Base-by-base conservation (phyloP, 2,888 invertebrate genomes). In the Drosophila meridiana region DNA sequence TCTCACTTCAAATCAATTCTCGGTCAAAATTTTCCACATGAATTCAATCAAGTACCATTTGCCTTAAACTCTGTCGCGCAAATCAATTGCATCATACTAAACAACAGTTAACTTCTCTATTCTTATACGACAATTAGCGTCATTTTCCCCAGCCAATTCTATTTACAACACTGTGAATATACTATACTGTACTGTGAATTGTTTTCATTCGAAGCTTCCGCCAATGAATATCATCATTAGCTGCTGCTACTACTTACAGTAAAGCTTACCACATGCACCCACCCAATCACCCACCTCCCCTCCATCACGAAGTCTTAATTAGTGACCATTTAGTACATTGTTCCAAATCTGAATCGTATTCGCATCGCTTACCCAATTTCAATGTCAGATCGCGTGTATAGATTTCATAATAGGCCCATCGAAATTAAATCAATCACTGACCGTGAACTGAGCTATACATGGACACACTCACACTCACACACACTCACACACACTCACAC, bases 351-450 rank as follows among this genome's bases (percentile, higher is more conserved):
- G 63, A 82, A 73, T 66, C 57, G 63, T 59, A 66, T 74, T 83
- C 80, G 65, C 75, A 86, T 69, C 78, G 63, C 47, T 80, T 79
- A 79, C 71, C 71, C 76, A 69, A 78, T 76, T 86, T 82, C 88
- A 89, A 82, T 88, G 83, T 63, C 80, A 83, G 66, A 85, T 85
- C 77, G 88, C 76, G 76, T 90, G 87, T 76, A 62, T 77, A 56
- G 71, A 75, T 80, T 80, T 73, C 80, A 72, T 80, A 76, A 76
- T 56, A 73, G 69, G 28, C 56, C 50, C 56, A 32, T 32, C 56
- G 56, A 84, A 87, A 90, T 87, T 87, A 87, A 78, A 74, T 73
- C 84, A 83, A 87, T 83, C 89, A 76, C 75, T 90, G 89, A 87
- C 84, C 87, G 90, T 89, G 82, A 90, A 87, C 76, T 53, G n/a